These are phyloP conservation scores for Meteorus cinctellus DNA, from an alignment of 2,888 invertebrate genomes.

Conservation along the genomic window DNA sequence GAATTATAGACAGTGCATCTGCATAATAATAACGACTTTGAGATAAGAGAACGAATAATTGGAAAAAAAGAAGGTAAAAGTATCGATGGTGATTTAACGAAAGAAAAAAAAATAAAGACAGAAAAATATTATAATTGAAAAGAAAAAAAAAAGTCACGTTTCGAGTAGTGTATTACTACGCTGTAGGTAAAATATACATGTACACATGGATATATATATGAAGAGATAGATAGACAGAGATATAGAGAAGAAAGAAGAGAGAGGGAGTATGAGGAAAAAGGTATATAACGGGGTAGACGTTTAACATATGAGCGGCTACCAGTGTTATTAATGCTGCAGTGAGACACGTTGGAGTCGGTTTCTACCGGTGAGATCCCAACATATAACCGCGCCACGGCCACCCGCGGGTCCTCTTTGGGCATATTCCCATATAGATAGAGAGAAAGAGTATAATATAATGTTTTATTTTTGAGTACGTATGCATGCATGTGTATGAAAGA, in stretches of 20 bases:
- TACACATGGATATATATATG: conserved; percentile 1
- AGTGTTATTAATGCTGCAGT: conserved; percentile 71
- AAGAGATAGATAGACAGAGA: conserved; percentile 39
- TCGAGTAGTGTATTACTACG: background rate
- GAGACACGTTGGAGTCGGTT: conserved; percentile 67
- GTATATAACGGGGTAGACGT: conserved; percentile 67
- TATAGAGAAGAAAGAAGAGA: conserved; percentile 28
- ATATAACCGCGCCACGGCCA: conserved; percentile 61
- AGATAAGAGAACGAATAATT: background rate
- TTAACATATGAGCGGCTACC: conserved; percentile 73
- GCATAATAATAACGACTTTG: too few relatives aligned
- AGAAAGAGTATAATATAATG: conserved; percentile 10
- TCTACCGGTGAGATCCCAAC: conserved; percentile 52
- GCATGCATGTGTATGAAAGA: background rate
- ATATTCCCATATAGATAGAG: conserved; percentile 38
- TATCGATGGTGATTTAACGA: background rate
- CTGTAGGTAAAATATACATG: conserved; percentile 2
- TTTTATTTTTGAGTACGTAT: background rate
- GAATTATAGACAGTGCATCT: too few relatives aligned
- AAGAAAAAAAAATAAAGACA: background rate
- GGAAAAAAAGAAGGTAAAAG: background rate
- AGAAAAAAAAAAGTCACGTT: conserved; percentile 5
- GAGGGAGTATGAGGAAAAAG: conserved; percentile 42
- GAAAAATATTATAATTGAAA: background rate
- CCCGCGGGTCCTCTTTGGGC: conserved; percentile 58